Evolutionary conservation across 2,888 invertebrate species (phyloP), one percentile per base, ranked within the genome.

Genomic region (Thymelicus lineola): DNA sequence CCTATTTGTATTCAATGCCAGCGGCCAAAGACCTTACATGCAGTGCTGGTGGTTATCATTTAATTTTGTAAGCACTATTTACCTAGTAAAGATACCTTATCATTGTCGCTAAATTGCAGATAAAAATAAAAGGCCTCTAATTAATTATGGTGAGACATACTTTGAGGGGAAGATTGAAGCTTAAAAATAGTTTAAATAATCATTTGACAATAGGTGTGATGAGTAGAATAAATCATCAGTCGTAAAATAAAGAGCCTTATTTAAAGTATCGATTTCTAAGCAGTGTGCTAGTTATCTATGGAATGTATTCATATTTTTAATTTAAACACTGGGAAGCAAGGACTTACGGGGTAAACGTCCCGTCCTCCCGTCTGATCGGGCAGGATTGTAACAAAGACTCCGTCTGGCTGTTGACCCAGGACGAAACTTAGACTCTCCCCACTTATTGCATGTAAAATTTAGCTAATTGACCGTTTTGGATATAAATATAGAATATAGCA

Each of bases 401-500:
- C 68, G 90, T 90, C 91, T 90, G 91, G 91, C 81, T 88, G 82
- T 89, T 90, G 90, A 91, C 88, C 90, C 80, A 80, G 67, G 73
- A 66, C 74, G 73, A 76, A 76, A 74, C 79, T 77, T 75, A 70
- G 71, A 50, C 72, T 60, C 70, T 62, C 28, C 63, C 63, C 70
- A 66, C 28, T 53, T 59, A 58, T 64, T 65, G 67, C 66, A 72
- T 72, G 71, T 73, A 69, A 70, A 60, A 67, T 62, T 48, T 62
- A 50, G 12, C 35, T 62, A 62, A 48, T 62, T 50, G 35, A 15
- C 61, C 46, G 46, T 28, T 46, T 7, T 7, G 61, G 46, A 50
- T 36, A 20, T 1, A 46, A 2, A 20, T 42, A 60, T 42, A 45
- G 45, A 58, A 6, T 17, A 45, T 45, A 10, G 9, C 14, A 12